Evolutionary conservation across 1,140 invertebrate genomes (phyloP).

Genomic region (Littorina saxatilis): DNA sequence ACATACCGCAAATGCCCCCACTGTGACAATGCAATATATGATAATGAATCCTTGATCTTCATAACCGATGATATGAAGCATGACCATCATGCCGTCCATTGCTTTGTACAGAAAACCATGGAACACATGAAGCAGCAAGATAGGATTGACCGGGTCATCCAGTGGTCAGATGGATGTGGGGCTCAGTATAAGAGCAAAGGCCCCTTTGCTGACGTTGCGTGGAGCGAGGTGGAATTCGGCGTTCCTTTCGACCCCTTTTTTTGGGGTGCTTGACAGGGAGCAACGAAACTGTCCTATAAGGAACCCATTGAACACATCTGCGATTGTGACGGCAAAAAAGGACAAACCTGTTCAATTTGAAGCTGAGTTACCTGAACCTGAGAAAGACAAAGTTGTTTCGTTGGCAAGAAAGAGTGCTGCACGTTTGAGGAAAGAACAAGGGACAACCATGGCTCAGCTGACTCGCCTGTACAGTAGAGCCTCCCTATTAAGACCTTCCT

Average conservation of each 20-base stretch:
- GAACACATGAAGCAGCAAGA: slow-evolving; percentile 34
- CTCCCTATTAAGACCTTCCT: too few relatives aligned
- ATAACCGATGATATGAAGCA: slow-evolving; percentile 48
- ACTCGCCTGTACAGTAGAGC: too few relatives aligned
- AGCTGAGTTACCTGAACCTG: too few relatives aligned
- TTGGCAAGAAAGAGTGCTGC: too few relatives aligned
- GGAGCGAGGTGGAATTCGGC: slow-evolving; percentile 29
- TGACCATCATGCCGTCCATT: slow-evolving; percentile 46
- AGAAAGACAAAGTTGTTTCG: too few relatives aligned
- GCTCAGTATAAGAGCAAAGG: slow-evolving; percentile 48
- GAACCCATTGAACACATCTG: too few relatives aligned
- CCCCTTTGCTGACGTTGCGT: slow-evolving; percentile 39
- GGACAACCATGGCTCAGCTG: too few relatives aligned
- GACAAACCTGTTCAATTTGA: too few relatives aligned
- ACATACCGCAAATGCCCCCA: not conserved
- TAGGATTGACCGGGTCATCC: slow-evolving; percentile 11
- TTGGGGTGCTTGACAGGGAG: too few relatives aligned
- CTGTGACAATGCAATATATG: slow-evolving; percentile 37
- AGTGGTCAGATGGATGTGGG: slow-evolving; percentile 49
- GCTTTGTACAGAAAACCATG: slow-evolving; percentile 25
- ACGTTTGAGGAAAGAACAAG: too few relatives aligned
- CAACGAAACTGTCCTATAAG: too few relatives aligned
- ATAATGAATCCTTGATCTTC: slow-evolving; percentile 42
- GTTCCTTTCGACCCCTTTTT: slow-evolving; percentile 20
- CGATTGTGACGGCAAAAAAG: too few relatives aligned